A percentile compares a stretch with the other conserved stretches of the same genome.
Evolutionary conservation across 35 echinoderm and acorn worm species (phyloP).

Genomic region (Ptychodera flava): DNA sequence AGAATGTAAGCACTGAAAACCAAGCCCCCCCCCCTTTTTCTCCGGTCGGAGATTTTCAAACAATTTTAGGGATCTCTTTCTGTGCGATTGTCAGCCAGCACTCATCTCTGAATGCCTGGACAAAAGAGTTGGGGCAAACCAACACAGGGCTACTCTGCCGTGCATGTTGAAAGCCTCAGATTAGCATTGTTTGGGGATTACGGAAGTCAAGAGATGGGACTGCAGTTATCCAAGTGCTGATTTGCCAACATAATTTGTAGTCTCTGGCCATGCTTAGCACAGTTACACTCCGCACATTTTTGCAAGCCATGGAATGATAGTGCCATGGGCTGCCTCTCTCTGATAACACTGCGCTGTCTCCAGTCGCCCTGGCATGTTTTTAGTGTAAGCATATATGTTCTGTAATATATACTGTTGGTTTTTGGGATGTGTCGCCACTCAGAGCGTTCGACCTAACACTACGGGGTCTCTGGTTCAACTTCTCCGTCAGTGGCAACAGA

Average conservation of each 20-base stretch:
- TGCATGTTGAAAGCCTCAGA: background rate
- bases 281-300: too few species aligned
- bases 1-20: background rate
- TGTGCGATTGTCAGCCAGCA: background rate
- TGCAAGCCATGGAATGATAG: too few species aligned
- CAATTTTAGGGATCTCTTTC: background rate
- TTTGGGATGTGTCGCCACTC: background rate
- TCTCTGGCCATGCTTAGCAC: too few species aligned
- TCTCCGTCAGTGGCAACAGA: too few species aligned
- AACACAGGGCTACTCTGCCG: too few species aligned
- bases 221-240: too few species aligned
- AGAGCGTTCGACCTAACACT: background rate
- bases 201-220: background rate
- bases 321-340: too few species aligned
- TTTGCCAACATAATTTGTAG: too few species aligned
- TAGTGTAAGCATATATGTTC: background rate
- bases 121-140: too few species aligned
- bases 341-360: too few species aligned
- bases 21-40: background rate
- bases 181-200: background rate
- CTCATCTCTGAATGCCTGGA: background rate
- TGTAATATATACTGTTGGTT: background rate
- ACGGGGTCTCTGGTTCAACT: too few species aligned
- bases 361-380: background rate
- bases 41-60: background rate